Evolutionary conservation across 2,797 vertebrate genomes (phyloP).

Genomic region (Pteropus rufus): DNA sequence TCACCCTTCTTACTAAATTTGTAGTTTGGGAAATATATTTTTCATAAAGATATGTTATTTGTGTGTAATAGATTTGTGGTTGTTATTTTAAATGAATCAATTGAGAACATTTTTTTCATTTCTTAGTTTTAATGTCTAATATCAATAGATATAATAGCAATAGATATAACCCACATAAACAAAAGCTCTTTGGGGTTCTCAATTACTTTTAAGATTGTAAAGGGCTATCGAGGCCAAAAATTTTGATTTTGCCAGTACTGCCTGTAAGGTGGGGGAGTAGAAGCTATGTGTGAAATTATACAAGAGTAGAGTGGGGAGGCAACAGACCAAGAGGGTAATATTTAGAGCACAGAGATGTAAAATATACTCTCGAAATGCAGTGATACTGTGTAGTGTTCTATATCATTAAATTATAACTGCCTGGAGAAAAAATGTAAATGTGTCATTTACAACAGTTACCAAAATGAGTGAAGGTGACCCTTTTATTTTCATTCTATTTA

Average conservation of each 20-base stretch:
- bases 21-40: neutral
- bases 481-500: conserved; percentile 25
- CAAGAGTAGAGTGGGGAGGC: neutral
- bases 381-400: neutral
- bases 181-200: neutral
- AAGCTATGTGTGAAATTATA: neutral
- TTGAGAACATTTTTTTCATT: neutral
- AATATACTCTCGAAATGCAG: neutral
- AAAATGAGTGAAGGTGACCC: neutral
- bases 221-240: neutral
- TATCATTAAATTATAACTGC: neutral
- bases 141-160: neutral
- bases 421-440: neutral
- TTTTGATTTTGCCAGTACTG: neutral
- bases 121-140: neutral
- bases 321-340: neutral
- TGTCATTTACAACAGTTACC: neutral
- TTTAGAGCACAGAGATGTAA: neutral
- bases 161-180: neutral
- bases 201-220: neutral
- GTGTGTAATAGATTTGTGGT: neutral
- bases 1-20: neutral
- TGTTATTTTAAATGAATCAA: neutral
- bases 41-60: neutral
- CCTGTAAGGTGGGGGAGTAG: neutral